Evolutionary conservation across 2,888 invertebrate genomes (phyloP), one percentile per base, ranked within the genome.

Genomic region (Andrena fulva): DNA sequence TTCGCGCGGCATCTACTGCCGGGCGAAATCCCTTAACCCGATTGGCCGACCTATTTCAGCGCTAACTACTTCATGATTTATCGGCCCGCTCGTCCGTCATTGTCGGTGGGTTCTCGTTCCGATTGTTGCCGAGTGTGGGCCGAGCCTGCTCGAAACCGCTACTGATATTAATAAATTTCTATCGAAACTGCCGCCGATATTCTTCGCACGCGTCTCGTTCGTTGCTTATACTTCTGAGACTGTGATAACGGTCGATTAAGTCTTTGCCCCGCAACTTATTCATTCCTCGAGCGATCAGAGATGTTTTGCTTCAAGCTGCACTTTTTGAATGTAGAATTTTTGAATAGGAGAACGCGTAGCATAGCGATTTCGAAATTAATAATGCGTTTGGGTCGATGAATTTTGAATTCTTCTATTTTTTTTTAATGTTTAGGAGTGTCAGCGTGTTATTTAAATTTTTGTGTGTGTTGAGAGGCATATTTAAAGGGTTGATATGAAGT

Each of bases 21-120:
- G 24, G 59, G 76, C 50, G 48, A 72, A 73, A 73, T 84, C 63
- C 54, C 29, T 69, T 72, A 72, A 72, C 70, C 50, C 62, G 62
- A 67, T 75, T 75, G 77, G 52, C 70, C 54, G 80, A 78, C 78
- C 80, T 54, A 80, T 80, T 85, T 80, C 27, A 35, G 31, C 10
- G 33, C 48, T 60, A 77, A 77, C 80, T 71, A 64, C 70, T 83
- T 63, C 8, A 33, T 70, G 52, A 85, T 78, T 83, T 64, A 72
- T 64, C n/a, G 54, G 10, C 31, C 8, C n/a, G 56, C 24, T 35
- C 60, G 59, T 72, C 60, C 54, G 33, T 69, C 60, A 60, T 67
- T 20, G 48, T 67, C 35, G 4, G 4, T 27, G 35, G 60, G 64
- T 75, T 78, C 31, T 50, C 16, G 0, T 8, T 80, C 59, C 27